Evolutionary conservation across 2,113 vertebrate species (phyloP), one percentile per base, ranked within the genome.

Genomic region (Heteronetta atricapilla): DNA sequence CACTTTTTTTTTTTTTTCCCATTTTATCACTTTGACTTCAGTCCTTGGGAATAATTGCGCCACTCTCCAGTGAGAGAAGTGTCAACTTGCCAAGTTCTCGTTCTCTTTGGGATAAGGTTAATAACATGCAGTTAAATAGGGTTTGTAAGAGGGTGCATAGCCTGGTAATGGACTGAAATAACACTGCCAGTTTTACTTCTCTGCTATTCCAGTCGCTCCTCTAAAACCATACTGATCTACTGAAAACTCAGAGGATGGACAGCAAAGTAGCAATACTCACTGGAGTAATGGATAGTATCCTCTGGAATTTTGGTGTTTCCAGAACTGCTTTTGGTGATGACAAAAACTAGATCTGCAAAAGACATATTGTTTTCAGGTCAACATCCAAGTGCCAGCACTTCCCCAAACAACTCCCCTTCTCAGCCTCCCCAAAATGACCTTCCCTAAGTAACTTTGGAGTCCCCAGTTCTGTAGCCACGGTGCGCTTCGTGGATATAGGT

Each of bases 241-340:
- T 28, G 53, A 79, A 90, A 76, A 66, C n/a, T 76, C 17, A 46
- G 62, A 85, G 86, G 31, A 29, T 1, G 2, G 38, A 50, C 10
- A 85, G 64, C 31, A 36, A 94, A 95, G 44, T 22, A 90, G 46
- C 55, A 82, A n/a, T 6, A 98, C 98, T 98, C 90, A 98, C 98
- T 97, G 34, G 97, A 98, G 86, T 97, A 98, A 58, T 52, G 95
- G 16, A 53, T 26, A 25, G 26, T 90, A 34, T 26, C 78, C 66
- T 40, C 85, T 17, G 77, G 21, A 15, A 40, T 5, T 5, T 78
- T 82, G 34, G 86, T 23, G n/a, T 84, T 87, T 90, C 77, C 94
- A 68, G 68, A 56, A 26, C 33, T 87, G 67, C 34, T 94, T 86
- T 55, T 80, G 58, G 46, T 34, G 22, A 33, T 85, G 50, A 17